Conservation (phyloP, 2,888 invertebrate species). For the Lithophane leautieri region DNA sequence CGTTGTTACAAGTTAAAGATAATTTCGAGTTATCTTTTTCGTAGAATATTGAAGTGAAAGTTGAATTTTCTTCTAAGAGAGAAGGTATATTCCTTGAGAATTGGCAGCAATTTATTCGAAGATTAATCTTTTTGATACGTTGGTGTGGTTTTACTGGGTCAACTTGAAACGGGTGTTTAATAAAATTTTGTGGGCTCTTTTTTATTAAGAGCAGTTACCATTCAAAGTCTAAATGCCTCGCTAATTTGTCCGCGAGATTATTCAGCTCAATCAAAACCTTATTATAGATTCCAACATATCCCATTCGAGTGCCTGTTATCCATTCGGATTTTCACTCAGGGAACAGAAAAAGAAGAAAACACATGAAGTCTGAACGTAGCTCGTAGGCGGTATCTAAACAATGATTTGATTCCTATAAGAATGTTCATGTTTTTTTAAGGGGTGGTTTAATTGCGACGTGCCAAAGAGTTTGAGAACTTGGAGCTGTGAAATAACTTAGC, state of each 20-base stretch:
- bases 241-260: neutral
- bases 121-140: slow-evolving; percentile 35
- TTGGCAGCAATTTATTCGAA: slow-evolving; percentile 34
- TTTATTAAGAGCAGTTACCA: neutral
- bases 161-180: neutral
- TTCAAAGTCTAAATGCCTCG: neutral
- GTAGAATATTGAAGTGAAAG: slow-evolving; percentile 41
- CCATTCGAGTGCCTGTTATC: neutral
- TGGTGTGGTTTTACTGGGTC: neutral
- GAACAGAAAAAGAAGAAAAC: slow-evolving; percentile 7
- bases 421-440: slow-evolving; percentile 50
- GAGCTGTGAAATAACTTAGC: neutral
- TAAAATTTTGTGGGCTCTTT: neutral
- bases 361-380: slow-evolving; percentile 8
- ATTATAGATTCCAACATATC: neutral
- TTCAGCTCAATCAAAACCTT: neutral
- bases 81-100: slow-evolving; percentile 7
- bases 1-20: slow-evolving; percentile 32
- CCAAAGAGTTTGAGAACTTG: neutral
- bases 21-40: slow-evolving; percentile 48
- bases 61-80: slow-evolving; percentile 30
- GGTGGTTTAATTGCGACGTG: slow-evolving; percentile 1
- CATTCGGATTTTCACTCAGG: neutral
- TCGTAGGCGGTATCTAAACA: slow-evolving; percentile 13
- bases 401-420: slow-evolving; percentile 44